Percentiles rank a stretch among this genome's conserved stretches.
Conservation (phyloP, 1,140 invertebrate genomes). For the Trachelipus rathkii region DNA sequence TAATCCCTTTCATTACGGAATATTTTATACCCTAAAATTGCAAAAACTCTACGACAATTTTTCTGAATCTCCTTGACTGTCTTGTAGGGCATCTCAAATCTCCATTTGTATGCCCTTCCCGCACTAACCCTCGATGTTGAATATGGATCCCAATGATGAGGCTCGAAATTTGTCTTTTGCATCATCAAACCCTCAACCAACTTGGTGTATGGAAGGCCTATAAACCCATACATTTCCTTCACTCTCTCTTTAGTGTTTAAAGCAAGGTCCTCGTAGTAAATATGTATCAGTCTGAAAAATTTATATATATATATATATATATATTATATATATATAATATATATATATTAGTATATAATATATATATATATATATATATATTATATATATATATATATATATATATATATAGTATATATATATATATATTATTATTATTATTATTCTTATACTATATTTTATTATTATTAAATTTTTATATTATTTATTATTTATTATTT, state of each 20-base stretch:
- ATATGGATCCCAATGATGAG: not conserved
- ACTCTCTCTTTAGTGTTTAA: not conserved
- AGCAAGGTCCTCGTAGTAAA: not conserved
- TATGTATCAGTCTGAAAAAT: not conserved
- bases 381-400: too few relatives aligned
- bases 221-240: not conserved
- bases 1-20: not conserved
- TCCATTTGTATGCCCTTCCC: not conserved
- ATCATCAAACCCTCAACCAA: not conserved
- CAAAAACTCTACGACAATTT: not conserved
- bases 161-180: not conserved
- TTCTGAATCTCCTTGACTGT: not conserved
- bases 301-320: too few relatives aligned
- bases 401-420: too few relatives aligned
- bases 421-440: too few relatives aligned
- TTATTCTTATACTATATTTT: too few relatives aligned
- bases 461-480: too few relatives aligned
- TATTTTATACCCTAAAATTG: not conserved
- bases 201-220: not conserved
- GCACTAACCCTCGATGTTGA: not conserved
- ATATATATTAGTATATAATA: too few relatives aligned
- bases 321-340: too few relatives aligned
- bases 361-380: too few relatives aligned
- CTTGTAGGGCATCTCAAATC: not conserved
- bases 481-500: too few relatives aligned